Evolutionary conservation across 2,113 vertebrate species (phyloP), one percentile per base, ranked within the genome.

Genomic region (Grus americana): DNA sequence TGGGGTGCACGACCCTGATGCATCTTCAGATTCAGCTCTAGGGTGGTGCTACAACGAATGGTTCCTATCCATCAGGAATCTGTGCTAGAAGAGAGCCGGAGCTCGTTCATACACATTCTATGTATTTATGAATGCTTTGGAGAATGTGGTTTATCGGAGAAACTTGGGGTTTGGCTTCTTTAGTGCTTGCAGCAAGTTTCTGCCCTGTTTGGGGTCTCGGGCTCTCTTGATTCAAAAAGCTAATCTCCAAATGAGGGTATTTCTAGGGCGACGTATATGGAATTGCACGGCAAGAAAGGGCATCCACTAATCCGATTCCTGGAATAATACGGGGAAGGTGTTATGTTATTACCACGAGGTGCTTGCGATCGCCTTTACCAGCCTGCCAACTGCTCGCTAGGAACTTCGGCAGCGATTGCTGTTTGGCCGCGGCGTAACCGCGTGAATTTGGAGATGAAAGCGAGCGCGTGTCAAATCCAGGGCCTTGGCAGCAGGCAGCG

Each of bases 331-430:
- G 9, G 10, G 36, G 68, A 27, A 32, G 61, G 8, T 12, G 68
- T 26, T 30, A 6, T 0, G 12, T 12, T 16, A 0, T 49, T 32
- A 22, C n/a, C 20, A 3, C 1, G n/a, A 66, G 61, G 20, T 10
- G 46, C 75, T 52, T 3, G 30, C 4, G 5, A 6, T 34, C 2
- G n/a, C 75, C 36, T 36, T 68, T 80, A 13, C 54, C 61, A 36
- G 30, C 40, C 38, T 30, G 61, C 54, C 40, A 6, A 4, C 2
- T 3, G 30, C 61, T 81, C 22, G 0, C n/a, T 7, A 7, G 38
- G 42, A 52, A 4, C 32, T 44, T 38, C 15, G 8, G 34, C 50
- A 14, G 58, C 6, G 7, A 20, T 11, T 5, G 30, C 36, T 8
- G 32, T 11, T 46, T 21, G 67, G 52, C 44, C 38, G 0, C 3